Conservation (phyloP, 2,888 invertebrate genomes). For the Lasioglossum leucozonium region DNA sequence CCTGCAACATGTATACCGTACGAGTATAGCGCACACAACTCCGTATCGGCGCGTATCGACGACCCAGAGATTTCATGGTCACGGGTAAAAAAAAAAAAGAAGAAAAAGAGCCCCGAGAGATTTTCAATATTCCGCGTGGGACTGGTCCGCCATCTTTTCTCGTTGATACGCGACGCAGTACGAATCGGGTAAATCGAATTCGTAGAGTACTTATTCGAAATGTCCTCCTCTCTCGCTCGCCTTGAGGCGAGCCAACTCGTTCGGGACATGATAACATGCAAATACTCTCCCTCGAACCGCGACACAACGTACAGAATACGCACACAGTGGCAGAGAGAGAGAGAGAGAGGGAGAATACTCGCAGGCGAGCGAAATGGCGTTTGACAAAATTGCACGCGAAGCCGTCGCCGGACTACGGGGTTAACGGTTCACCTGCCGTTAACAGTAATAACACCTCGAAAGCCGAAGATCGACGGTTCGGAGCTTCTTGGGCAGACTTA, state of each 20-base stretch:
- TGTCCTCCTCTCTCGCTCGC: conserved; percentile 57
- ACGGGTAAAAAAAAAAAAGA: conserved; percentile 57
- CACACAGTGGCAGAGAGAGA: no score
- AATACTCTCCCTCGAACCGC: conserved; percentile 53
- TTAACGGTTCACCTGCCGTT: neutral
- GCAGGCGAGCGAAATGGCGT: neutral
- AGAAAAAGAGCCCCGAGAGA: conserved; percentile 28
- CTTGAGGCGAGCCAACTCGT: conserved; percentile 58
- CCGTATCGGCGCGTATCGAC: conserved; percentile 48
- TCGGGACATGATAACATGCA: conserved; percentile 67
- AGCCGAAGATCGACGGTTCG: neutral
- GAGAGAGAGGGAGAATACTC: neutral
- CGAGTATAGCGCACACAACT: neutral
- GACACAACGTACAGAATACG: conserved; percentile 18
- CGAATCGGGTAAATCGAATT: conserved; percentile 37
- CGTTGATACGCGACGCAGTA: neutral
- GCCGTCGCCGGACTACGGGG: neutral
- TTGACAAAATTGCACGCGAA: neutral
- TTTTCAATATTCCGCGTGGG: conserved; percentile 47
- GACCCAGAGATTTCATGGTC: conserved; percentile 70
- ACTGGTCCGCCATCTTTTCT: neutral
- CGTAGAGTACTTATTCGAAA: conserved; percentile 40
- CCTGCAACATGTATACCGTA: neutral
- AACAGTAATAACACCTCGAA: neutral
- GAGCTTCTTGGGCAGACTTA: neutral